Percentiles rank a stretch among this genome's conserved stretches.
Evolutionary conservation across 2,797 vertebrate genomes (phyloP).

Genomic region (Naso thynnoides): DNA sequence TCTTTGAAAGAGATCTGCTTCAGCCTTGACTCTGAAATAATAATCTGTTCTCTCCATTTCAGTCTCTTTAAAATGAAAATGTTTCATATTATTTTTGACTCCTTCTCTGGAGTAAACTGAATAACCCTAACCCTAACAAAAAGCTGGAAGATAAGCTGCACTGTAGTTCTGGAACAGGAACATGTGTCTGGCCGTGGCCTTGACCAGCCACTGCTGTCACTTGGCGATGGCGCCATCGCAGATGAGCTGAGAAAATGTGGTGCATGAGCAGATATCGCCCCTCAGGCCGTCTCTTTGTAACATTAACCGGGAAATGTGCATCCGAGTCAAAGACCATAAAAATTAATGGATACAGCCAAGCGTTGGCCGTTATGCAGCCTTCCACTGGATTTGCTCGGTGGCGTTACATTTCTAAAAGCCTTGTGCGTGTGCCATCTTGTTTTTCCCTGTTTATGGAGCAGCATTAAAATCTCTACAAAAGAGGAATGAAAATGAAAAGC

Average conservation of each 20-base stretch:
- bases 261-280: conserved; percentile 24
- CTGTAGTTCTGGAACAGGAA: conserved; percentile 16
- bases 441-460: conserved; percentile 19
- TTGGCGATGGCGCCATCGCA: conserved; percentile 21
- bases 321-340: conserved; percentile 55
- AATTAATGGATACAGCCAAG: conserved; percentile 36
- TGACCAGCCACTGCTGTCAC: conserved; percentile 15
- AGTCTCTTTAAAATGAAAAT: too few relatives aligned
- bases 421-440: not conserved
- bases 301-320: conserved; percentile 40
- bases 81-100: not conserved
- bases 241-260: conserved; percentile 17
- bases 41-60: not conserved
- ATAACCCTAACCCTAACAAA: not conserved
- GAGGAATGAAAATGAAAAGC: conserved; percentile 1
- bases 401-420: conserved; percentile 33
- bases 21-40: not conserved
- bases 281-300: conserved; percentile 29
- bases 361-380: conserved; percentile 15
- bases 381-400: conserved; percentile 39
- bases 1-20: too few relatives aligned
- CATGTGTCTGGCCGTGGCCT: not conserved
- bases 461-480: not conserved
- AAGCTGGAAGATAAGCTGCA: not conserved
- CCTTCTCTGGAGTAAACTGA: not conserved